Evolutionary conservation across 2,113 vertebrate genomes (phyloP).

Genomic region (Polypterus senegalus): DNA sequence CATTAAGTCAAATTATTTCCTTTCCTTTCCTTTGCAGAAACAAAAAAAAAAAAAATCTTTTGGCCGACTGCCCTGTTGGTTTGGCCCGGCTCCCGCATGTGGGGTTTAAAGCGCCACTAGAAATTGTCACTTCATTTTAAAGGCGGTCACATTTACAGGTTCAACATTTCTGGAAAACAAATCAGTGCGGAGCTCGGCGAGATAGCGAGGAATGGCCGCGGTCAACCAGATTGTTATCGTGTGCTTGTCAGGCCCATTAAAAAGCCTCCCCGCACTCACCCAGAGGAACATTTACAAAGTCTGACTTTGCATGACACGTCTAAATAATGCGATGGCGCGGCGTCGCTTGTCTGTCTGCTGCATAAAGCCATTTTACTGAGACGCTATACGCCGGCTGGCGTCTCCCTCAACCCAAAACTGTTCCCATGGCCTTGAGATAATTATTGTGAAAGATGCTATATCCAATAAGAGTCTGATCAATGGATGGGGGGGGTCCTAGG

Average conservation of each 20-base stretch:
- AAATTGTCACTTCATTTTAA: conserved; percentile 58
- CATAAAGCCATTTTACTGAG: conserved; percentile 20
- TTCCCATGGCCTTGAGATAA: no score
- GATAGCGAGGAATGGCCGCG: conserved; percentile 18
- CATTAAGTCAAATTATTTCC: conserved; percentile 54
- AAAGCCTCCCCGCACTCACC: conserved; percentile 31
- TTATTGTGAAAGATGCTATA: no score
- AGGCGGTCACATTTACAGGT: conserved; percentile 35
- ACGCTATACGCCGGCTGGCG: neutral
- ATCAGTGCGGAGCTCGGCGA: conserved; percentile 28
- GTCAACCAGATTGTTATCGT: conserved; percentile 22
- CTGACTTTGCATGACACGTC: conserved; percentile 41
- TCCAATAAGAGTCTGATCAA: no score
- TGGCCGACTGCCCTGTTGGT: conserved; percentile 25
- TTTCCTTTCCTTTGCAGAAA: conserved; percentile 51
- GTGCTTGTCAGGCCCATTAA: conserved; percentile 25
- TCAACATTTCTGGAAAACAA: conserved; percentile 51
- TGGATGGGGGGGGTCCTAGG: no score
- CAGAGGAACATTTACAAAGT: conserved; percentile 36
- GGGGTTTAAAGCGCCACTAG: conserved; percentile 21
- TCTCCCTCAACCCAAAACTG: no score
- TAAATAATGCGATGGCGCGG: conserved; percentile 32
- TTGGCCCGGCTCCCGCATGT: conserved; percentile 28
- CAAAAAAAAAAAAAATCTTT: conserved; percentile 28
- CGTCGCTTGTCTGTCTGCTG: conserved; percentile 31